A percentile compares a stretch with the other conserved stretches of the same genome.
phyloP scores from a whole-genome alignment of 2,113 vertebrate genomes.

The Ptyas mucosa region DNA sequence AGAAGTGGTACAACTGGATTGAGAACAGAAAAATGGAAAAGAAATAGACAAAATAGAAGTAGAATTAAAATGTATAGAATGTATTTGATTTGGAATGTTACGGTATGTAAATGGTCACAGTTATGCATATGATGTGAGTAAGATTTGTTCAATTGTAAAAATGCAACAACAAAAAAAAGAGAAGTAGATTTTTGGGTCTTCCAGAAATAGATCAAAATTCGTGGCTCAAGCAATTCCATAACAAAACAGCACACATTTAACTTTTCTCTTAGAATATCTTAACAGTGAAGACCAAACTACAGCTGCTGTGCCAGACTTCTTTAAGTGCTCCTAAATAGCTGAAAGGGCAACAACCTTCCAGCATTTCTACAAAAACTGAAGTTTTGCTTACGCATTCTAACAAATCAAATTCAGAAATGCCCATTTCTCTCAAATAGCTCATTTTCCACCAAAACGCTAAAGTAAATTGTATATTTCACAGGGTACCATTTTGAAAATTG shows the following conservation, averaged over 20 bases:
- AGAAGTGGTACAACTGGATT: too few relatives aligned
- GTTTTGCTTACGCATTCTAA: neutral
- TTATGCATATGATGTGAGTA: too few relatives aligned
- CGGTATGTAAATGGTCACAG: too few relatives aligned
- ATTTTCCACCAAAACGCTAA: neutral
- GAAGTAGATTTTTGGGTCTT: neutral
- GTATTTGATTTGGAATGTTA: too few relatives aligned
- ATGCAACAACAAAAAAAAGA: too few relatives aligned
- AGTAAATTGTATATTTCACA: neutral
- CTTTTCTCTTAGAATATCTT: neutral
- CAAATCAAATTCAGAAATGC: neutral
- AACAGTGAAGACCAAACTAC: neutral
- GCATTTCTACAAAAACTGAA: neutral
- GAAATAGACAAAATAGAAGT: too few relatives aligned
- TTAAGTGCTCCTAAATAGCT: neutral
- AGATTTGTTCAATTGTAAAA: too few relatives aligned
- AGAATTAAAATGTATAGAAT: too few relatives aligned
- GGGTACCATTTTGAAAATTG: conserved; percentile 10
- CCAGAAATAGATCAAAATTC: neutral
- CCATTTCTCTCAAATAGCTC: neutral
- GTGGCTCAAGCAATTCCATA: neutral
- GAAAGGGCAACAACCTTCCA: neutral
- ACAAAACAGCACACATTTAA: neutral
- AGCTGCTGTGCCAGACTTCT: neutral
- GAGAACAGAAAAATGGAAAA: too few relatives aligned